Evolutionary conservation across 1,140 invertebrate genomes (phyloP).

Genomic region (Aphelenchoides besseyi): DNA sequence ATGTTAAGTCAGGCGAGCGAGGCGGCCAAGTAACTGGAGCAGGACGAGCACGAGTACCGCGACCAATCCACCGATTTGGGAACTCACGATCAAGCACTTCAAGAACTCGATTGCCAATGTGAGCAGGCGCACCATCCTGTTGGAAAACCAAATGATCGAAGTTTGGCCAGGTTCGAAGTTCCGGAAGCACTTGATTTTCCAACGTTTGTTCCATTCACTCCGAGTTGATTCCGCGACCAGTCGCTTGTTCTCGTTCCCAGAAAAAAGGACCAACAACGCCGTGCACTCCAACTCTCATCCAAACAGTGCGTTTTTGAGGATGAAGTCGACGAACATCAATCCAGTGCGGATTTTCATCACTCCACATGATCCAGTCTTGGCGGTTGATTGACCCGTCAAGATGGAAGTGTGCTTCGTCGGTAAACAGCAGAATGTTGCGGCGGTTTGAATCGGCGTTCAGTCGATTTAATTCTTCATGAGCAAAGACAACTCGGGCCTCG

Average conservation of each 20-base stretch:
- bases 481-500: not conserved
- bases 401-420: no score
- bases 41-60: not conserved
- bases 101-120: not conserved
- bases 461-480: not conserved
- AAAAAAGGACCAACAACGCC: conserved; percentile 1
- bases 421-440: not conserved
- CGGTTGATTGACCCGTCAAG: not conserved
- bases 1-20: not conserved
- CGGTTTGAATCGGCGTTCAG: not conserved
- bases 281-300: not conserved
- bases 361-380: not conserved
- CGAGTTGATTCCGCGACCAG: not conserved
- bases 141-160: not conserved
- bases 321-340: no score
- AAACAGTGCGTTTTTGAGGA: not conserved
- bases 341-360: not conserved
- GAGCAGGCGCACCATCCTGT: not conserved
- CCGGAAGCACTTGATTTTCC: no score
- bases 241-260: not conserved
- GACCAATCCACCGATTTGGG: not conserved
- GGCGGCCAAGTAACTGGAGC: conserved; percentile 6
- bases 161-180: not conserved
- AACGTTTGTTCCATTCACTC: not conserved
- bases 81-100: not conserved